phyloP scores from a whole-genome alignment of 2,888 invertebrate genomes.

The Apoderus coryli region DNA sequence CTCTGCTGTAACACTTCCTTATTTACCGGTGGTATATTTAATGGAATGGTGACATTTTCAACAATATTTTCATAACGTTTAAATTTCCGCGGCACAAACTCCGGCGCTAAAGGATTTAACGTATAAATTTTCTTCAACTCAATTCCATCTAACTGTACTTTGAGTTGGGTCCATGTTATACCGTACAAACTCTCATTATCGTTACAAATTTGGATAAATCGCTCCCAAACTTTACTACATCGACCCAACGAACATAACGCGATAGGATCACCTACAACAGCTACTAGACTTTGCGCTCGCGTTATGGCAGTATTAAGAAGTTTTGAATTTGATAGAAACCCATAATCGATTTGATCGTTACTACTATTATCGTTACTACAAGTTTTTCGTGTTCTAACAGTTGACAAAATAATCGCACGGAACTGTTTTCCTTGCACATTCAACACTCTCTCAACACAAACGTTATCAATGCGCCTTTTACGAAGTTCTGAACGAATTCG shows the following conservation, averaged over 20 bases:
- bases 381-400: constrained; percentile 60
- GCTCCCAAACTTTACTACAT: constrained; percentile 69
- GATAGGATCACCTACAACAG: constrained; percentile 73
- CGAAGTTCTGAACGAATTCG: constrained; percentile 62
- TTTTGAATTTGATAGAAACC: constrained; percentile 69
- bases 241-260: constrained; percentile 67
- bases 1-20: background rate
- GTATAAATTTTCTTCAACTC: constrained; percentile 61
- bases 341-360: constrained; percentile 58
- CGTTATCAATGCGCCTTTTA: constrained; percentile 54
- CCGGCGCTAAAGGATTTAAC: constrained; percentile 69
- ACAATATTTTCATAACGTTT: constrained; percentile 21
- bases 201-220: constrained; percentile 57
- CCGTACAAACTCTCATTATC: constrained; percentile 57
- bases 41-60: background rate
- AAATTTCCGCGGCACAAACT: constrained; percentile 54
- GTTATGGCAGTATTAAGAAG: constrained; percentile 72
- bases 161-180: constrained; percentile 51
- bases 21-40: background rate
- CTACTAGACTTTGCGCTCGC: constrained; percentile 67
- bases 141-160: constrained; percentile 51
- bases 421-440: constrained; percentile 84
- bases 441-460: constrained; percentile 68
- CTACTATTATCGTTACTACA: constrained; percentile 38
- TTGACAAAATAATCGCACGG: constrained; percentile 65